Evolutionary conservation across 2,113 vertebrate species (phyloP).

Genomic region (Rhinogobius similis): DNA sequence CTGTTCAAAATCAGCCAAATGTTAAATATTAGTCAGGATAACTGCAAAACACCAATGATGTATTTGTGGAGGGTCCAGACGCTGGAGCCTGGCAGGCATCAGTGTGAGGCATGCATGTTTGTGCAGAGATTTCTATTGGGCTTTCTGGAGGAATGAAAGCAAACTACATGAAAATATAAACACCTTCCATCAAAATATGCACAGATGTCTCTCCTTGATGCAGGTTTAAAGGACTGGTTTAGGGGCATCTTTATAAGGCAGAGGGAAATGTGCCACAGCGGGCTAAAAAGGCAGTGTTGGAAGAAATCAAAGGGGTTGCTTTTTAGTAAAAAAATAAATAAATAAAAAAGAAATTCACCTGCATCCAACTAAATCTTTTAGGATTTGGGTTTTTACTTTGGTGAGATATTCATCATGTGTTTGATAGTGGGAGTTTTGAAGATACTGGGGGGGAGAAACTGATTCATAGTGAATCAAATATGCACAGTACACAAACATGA

Average conservation of each 20-base stretch:
- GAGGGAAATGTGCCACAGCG: constrained; percentile 40
- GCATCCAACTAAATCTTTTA: constrained; percentile 51
- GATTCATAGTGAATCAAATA: no score
- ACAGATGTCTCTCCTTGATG: constrained; percentile 22
- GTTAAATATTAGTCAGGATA: constrained; percentile 43
- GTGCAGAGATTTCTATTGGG: constrained; percentile 16
- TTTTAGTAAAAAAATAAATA: constrained; percentile 44
- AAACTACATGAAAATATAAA: constrained; percentile 61
- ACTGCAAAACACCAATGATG: constrained; percentile 40
- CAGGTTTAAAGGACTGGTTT: constrained; percentile 27
- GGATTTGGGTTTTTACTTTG: constrained; percentile 42
- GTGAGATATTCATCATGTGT: constrained; percentile 40
- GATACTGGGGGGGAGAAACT: constrained; percentile 33
- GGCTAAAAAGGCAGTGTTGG: constrained; percentile 46
- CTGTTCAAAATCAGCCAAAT: constrained; percentile 34
- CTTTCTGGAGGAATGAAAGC: constrained; percentile 23
- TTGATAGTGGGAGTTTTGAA: constrained; percentile 34
- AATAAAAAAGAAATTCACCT: constrained; percentile 42
- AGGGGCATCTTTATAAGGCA: constrained; percentile 7
- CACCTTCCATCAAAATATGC: constrained; percentile 55
- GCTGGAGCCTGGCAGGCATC: constrained; percentile 25
- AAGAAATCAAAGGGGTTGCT: constrained; percentile 47
- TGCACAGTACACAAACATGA: background rate
- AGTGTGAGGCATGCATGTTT: constrained; percentile 5
- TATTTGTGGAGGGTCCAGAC: constrained; percentile 47